Evolutionary conservation across 2,888 invertebrate genomes (phyloP).

Genomic region (Brachyptera risi): DNA sequence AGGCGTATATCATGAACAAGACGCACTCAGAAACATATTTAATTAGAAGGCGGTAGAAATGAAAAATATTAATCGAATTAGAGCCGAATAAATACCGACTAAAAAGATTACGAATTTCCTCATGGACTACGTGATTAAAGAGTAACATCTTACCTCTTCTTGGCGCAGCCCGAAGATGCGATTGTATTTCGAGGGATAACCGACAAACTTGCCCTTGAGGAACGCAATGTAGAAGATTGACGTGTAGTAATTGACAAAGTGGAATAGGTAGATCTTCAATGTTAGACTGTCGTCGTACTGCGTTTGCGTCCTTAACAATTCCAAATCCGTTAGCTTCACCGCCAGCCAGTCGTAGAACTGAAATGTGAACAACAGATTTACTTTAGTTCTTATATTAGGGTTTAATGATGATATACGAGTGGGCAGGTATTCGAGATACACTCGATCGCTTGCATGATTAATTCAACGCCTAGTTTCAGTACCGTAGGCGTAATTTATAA

Average conservation of each 20-base stretch:
- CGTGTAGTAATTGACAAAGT: conserved; percentile 87
- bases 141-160: conserved; percentile 62
- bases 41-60: too few species aligned
- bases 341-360: conserved; percentile 59
- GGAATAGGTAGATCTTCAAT: conserved; percentile 80
- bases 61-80: too few species aligned
- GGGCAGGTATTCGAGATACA: too few species aligned
- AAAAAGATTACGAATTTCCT: too few species aligned
- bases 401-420: too few species aligned
- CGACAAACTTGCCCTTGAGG: conserved; percentile 72
- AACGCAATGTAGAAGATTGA: conserved; percentile 83
- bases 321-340: conserved; percentile 65
- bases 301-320: conserved; percentile 73
- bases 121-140: too few species aligned
- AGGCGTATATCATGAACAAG: too few species aligned
- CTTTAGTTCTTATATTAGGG: background rate
- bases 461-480: too few species aligned
- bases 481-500: too few species aligned
- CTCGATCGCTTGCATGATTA: too few species aligned
- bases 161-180: conserved; percentile 64
- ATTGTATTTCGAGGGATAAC: conserved; percentile 73
- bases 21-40: too few species aligned
- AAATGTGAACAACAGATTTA: conserved; percentile 19
- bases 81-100: too few species aligned
- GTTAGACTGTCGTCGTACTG: conserved; percentile 85